Evolutionary conservation across 2,797 vertebrate species (phyloP).

Genomic region (Labroides dimidiatus): DNA sequence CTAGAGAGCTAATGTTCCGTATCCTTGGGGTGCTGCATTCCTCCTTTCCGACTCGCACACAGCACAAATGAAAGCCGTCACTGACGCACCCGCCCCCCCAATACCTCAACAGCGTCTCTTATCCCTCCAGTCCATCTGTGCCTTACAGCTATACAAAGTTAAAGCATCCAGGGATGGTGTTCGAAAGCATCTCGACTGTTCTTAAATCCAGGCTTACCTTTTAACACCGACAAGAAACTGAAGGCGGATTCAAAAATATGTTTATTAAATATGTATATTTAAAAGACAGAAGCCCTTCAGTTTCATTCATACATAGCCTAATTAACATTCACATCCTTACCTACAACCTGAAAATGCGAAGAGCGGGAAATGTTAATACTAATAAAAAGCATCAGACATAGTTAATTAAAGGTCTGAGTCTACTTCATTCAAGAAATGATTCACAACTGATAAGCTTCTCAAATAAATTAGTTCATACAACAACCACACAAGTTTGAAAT

Average conservation of each 20-base stretch:
- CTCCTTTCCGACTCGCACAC: slow-evolving; percentile 42
- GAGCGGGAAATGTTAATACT: not conserved
- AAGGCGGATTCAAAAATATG: not conserved
- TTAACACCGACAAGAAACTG: not conserved
- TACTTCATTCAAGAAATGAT: not conserved
- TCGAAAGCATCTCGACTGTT: not conserved
- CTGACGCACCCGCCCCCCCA: slow-evolving; percentile 24
- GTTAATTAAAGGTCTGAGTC: not conserved
- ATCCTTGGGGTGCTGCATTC: slow-evolving; percentile 65
- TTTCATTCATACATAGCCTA: slow-evolving; percentile 6
- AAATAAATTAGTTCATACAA: not conserved
- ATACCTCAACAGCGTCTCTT: slow-evolving; percentile 10
- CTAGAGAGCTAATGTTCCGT: slow-evolving; percentile 70
- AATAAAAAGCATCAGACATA: not conserved
- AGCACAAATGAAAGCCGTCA: slow-evolving; percentile 45
- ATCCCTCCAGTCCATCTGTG: slow-evolving; percentile 16
- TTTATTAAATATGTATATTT: no score
- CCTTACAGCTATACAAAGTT: slow-evolving; percentile 1
- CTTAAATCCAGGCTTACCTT: not conserved
- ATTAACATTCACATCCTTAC: slow-evolving; percentile 9
- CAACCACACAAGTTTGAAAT: not conserved
- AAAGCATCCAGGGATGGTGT: not conserved
- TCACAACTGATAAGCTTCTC: not conserved
- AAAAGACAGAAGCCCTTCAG: not conserved
- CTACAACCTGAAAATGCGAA: slow-evolving; percentile 11